Evolutionary conservation across 2,888 invertebrate species (phyloP).

Genomic region (Drosophila borealis): DNA sequence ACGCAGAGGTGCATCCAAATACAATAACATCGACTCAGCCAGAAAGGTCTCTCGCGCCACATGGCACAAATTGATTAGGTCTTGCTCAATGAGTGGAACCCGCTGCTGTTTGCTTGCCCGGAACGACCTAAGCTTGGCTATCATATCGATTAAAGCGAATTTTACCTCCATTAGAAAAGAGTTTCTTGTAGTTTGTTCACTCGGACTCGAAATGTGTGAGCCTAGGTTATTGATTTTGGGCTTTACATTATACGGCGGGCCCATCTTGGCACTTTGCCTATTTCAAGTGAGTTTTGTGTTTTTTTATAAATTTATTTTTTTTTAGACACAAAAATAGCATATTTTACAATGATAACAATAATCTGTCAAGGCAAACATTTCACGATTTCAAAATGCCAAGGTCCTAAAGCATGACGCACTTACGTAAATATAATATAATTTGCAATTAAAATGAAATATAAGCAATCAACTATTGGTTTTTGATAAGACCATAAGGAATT

Average conservation of each 20-base stretch:
- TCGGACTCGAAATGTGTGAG: not conserved
- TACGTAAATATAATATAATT: too few relatives aligned
- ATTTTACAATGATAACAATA: not conserved
- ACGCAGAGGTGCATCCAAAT: conserved; percentile 28
- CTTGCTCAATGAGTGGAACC: conserved; percentile 22
- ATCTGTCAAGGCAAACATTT: not conserved
- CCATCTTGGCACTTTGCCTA: not conserved
- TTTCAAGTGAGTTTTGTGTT: not conserved
- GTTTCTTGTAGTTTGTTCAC: not conserved
- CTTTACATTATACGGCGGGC: not conserved
- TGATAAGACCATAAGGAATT: too few relatives aligned
- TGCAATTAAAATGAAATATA: too few relatives aligned
- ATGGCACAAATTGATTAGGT: conserved; percentile 22
- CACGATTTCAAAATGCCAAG: not conserved
- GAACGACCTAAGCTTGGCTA: conserved; percentile 17
- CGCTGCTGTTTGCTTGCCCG: conserved; percentile 9
- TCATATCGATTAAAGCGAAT: conserved; percentile 14
- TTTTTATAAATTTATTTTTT: not conserved
- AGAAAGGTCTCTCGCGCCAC: conserved; percentile 28
- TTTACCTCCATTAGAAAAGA: not conserved
- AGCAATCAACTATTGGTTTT: too few relatives aligned
- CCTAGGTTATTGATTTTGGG: not conserved
- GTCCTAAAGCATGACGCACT: not conserved
- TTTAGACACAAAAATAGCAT: conserved; percentile 12
- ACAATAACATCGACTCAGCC: conserved; percentile 37